Evolutionary conservation across 2,888 invertebrate genomes (phyloP).

Genomic region (Cryptus armator): DNA sequence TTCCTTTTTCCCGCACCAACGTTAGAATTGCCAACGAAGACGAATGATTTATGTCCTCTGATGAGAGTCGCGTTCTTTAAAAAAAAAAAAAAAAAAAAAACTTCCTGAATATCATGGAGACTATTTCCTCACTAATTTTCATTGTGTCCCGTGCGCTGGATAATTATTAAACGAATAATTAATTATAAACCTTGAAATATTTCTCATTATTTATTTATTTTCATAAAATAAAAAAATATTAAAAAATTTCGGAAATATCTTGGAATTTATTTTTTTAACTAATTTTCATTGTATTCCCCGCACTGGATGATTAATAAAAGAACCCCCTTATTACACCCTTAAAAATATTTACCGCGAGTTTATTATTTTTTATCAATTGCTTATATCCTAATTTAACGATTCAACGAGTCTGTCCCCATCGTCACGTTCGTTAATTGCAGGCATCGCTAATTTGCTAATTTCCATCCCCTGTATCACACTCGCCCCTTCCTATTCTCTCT

Average conservation of each 20-base stretch:
- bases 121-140: not conserved
- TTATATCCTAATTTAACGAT: not conserved
- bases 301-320: no score
- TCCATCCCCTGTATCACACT: not conserved
- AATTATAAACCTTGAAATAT: not conserved
- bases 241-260: no score
- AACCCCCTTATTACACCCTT: no score
- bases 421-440: not conserved
- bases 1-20: not conserved
- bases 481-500: not conserved
- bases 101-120: constrained; percentile 12
- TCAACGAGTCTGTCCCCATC: not conserved
- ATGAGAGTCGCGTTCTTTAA: not conserved
- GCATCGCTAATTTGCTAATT: constrained; percentile 31
- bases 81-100: not conserved
- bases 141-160: not conserved
- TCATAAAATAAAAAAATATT: no score
- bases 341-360: not conserved
- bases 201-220: no score
- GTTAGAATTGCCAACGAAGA: not conserved
- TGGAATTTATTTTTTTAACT: no score
- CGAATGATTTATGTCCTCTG: constrained; percentile 31
- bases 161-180: not conserved
- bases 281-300: no score
- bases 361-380: not conserved